Percentiles rank a stretch among this genome's conserved stretches.
phyloP scores from a whole-genome alignment of 1,140 invertebrate genomes.

The Polypedilum pembai region DNA sequence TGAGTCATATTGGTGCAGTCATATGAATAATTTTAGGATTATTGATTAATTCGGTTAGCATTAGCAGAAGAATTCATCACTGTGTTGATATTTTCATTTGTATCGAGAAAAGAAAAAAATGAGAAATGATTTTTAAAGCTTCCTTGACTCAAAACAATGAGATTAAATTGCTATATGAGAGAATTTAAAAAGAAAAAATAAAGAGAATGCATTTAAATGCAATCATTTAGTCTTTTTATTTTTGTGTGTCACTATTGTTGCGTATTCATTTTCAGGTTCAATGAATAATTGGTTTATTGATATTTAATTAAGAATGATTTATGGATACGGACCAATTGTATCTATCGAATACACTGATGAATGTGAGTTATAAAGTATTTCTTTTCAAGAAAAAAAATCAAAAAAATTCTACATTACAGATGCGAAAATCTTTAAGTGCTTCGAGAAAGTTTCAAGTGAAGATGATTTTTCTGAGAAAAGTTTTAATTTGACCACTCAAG shows the following conservation, averaged over 20 bases:
- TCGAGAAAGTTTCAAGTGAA: neutral
- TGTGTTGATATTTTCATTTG: neutral
- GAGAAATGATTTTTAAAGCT: neutral
- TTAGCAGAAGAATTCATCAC: no score
- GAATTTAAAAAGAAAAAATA: neutral
- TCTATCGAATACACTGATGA: neutral
- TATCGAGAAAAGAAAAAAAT: neutral
- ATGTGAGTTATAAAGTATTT: neutral
- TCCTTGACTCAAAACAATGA: neutral
- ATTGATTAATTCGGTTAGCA: no score
- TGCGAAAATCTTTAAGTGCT: neutral
- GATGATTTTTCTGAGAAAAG: neutral
- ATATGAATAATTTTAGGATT: no score
- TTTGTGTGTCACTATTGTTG: neutral
- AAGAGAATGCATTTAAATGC: neutral
- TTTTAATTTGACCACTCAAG: neutral
- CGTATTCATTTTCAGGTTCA: neutral
- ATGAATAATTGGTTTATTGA: neutral
- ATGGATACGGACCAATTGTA: neutral
- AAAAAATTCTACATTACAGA: neutral
- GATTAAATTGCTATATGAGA: neutral
- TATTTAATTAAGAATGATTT: neutral
- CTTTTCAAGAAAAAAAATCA: neutral
- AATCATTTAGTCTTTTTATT: slow-evolving; percentile 5
- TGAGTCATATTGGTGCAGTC: no score